phyloP scores from a whole-genome alignment of 2,113 vertebrate species.

The Campylorhamphus procurvoides region DNA sequence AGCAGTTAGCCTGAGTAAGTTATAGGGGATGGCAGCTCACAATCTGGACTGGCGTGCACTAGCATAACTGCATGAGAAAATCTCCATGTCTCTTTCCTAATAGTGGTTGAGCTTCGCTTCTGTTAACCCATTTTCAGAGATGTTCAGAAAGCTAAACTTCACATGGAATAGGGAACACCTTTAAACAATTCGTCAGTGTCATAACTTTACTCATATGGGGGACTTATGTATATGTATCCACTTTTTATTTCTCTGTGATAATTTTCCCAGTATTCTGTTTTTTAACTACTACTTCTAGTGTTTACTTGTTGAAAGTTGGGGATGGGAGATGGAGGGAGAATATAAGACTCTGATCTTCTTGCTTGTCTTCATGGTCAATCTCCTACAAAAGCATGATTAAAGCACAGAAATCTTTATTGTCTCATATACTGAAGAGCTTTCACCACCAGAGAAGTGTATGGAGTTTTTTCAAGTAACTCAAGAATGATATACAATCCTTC shows the following conservation, averaged over 20 bases:
- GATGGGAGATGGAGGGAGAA: accelerated
- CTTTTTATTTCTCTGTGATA: background rate
- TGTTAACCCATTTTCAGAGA: background rate
- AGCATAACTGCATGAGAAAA: background rate
- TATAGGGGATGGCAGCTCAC: background rate
- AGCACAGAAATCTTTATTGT: background rate
- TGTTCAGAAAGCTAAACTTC: background rate
- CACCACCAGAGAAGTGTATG: background rate
- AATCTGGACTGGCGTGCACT: background rate
- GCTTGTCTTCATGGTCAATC: background rate
- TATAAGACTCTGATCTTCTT: background rate
- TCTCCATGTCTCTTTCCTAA: background rate
- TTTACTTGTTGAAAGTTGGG: background rate
- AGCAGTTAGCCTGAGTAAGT: background rate
- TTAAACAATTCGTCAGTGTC: background rate
- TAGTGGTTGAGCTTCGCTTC: background rate
- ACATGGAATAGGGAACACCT: background rate
- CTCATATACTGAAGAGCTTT: background rate
- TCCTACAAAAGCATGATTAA: background rate
- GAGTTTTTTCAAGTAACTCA: background rate
- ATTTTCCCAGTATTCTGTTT: background rate
- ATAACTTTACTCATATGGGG: accelerated
- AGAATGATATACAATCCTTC: background rate
- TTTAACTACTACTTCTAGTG: background rate
- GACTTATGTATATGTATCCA: background rate